Evolutionary conservation across 2,113 vertebrate genomes (phyloP).

Genomic region (Hippolais icterina): DNA sequence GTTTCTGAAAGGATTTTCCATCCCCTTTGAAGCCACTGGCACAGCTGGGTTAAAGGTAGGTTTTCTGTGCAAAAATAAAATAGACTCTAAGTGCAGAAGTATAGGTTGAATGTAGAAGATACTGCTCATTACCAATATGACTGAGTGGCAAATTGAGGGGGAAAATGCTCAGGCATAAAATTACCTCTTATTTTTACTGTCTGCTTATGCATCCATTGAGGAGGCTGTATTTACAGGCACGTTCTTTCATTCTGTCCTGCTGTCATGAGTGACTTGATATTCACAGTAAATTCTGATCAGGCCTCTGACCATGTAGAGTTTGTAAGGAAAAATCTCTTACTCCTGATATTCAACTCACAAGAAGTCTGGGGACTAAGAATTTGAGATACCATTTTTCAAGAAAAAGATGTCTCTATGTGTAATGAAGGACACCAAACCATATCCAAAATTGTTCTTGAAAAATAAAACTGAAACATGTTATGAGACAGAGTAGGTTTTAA

Average conservation of each 20-base stretch:
- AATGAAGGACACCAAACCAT: neutral
- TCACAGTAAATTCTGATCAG: neutral
- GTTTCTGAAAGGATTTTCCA: neutral
- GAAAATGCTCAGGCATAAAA: neutral
- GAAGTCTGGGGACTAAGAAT: neutral
- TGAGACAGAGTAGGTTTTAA: neutral
- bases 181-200: neutral
- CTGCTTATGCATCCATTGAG: neutral
- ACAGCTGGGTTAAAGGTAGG: neutral
- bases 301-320: neutral
- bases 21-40: neutral
- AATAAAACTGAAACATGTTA: neutral
- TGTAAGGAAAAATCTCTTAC: neutral
- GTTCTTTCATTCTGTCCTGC: neutral
- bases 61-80: neutral
- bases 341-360: neutral
- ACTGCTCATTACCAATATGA: neutral
- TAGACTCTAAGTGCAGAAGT: neutral
- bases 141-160: neutral
- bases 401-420: neutral
- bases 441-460: neutral
- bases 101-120: neutral
- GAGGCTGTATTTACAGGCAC: neutral
- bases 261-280: neutral
- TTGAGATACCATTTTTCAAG: neutral